Conservation (phyloP, 2,797 vertebrate genomes). For the Sebastes hubbsi region DNA sequence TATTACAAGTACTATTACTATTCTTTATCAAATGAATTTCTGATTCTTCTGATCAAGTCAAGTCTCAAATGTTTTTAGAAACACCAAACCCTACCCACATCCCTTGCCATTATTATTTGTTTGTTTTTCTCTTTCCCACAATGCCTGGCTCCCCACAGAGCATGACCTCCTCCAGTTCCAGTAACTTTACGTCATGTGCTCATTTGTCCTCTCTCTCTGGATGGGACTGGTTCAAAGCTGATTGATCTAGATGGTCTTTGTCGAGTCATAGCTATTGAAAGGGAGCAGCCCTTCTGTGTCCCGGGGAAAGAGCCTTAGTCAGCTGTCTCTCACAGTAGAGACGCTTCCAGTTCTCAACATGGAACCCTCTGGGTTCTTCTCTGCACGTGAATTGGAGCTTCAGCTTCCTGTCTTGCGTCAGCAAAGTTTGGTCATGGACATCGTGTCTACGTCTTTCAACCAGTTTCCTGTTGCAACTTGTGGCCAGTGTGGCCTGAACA, state of each 20-base stretch:
- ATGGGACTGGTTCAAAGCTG: conserved; percentile 35
- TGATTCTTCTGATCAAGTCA: neutral
- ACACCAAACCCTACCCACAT: neutral
- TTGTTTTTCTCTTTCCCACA: neutral
- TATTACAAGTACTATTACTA: neutral
- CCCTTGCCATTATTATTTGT: neutral
- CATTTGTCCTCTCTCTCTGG: neutral
- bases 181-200: conserved; percentile 6
- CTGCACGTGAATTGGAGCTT: neutral
- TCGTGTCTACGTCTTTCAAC: neutral
- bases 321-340: neutral
- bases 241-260: conserved; percentile 31
- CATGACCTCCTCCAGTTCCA: neutral
- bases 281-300: neutral
- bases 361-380: neutral
- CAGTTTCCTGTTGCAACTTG: neutral
- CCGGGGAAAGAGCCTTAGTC: neutral
- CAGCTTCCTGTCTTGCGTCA: neutral
- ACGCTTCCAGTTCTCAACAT: neutral
- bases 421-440: neutral
- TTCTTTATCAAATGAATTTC: neutral
- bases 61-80: neutral
- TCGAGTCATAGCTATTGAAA: conserved; percentile 24
- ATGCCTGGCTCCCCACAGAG: neutral
- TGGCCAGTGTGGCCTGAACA: neutral